Evolutionary conservation across 2,113 vertebrate genomes (phyloP).

Genomic region (Corythoichthys haematopterus): DNA sequence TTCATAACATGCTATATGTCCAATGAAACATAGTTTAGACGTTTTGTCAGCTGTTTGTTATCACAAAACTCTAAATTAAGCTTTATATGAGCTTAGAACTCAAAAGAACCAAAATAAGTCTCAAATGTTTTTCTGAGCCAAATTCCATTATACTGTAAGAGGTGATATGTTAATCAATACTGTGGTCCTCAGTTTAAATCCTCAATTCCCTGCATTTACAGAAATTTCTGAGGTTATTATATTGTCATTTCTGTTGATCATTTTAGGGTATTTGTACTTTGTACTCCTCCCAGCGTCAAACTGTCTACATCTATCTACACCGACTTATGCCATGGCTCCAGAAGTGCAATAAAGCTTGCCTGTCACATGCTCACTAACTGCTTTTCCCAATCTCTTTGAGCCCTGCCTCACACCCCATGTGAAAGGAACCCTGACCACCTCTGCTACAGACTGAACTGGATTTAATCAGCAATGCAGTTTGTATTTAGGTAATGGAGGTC

Average conservation of each 20-base stretch:
- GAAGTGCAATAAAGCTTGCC: constrained; percentile 14
- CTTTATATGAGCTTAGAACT: no score
- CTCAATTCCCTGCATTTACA: not conserved
- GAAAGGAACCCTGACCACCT: not conserved
- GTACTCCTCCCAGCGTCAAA: constrained; percentile 37
- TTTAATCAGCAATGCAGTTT: not conserved
- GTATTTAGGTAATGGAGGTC: not conserved
- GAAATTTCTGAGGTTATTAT: constrained; percentile 1
- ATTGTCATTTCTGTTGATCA: constrained; percentile 5
- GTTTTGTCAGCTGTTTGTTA: no score
- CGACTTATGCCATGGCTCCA: constrained; percentile 6
- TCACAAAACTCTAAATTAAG: no score
- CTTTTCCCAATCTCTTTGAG: not conserved
- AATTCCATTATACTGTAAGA: no score
- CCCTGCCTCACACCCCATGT: not conserved
- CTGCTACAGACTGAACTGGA: not conserved
- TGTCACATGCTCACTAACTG: constrained; percentile 5
- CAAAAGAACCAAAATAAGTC: no score
- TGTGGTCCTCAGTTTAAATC: no score
- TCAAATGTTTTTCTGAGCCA: no score
- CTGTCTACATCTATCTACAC: constrained; percentile 11
- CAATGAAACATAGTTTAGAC: no score
- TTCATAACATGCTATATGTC: no score
- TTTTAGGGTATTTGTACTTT: constrained; percentile 1
- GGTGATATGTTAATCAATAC: no score